Conservation (phyloP, 2,113 vertebrate species). For the Argyrosomus japonicus region DNA sequence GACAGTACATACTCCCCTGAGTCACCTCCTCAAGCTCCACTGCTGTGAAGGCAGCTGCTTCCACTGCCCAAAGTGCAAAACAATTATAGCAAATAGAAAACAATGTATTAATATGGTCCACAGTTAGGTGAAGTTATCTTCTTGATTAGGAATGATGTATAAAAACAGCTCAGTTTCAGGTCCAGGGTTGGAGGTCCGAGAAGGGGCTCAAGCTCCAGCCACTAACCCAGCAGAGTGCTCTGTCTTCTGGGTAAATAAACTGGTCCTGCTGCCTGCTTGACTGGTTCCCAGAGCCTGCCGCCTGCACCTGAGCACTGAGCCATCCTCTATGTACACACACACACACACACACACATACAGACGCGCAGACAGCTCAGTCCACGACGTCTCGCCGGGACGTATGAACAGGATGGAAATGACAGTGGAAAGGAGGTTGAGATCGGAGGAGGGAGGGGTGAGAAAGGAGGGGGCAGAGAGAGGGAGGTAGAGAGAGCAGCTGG, state of each 20-base stretch:
- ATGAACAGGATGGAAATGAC: conserved; percentile 69
- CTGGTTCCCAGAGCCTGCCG: conserved; percentile 48
- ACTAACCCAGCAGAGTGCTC: conserved; percentile 40
- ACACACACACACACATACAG: conserved; percentile 57
- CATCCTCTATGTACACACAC: conserved; percentile 81
- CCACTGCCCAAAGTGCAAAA: conserved; percentile 55
- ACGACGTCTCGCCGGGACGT: conserved; percentile 59
- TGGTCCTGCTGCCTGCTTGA: conserved; percentile 56
- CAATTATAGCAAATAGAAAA: conserved; percentile 33
- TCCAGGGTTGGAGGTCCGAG: conserved; percentile 50
- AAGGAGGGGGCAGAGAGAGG: conserved; percentile 42
- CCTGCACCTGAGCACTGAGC: conserved; percentile 72
- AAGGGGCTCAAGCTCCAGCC: conserved; percentile 43
- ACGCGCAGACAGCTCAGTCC: conserved; percentile 33
- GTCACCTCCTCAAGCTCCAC: conserved; percentile 32
- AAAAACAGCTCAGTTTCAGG: conserved; percentile 48
- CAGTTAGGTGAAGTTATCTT: conserved; percentile 4
- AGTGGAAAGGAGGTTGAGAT: conserved; percentile 64
- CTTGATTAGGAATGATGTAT: conserved; percentile 10
- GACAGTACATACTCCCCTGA: conserved; percentile 13
- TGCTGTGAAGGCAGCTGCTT: conserved; percentile 17
- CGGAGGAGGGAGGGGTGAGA: conserved; percentile 32
- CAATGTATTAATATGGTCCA: conserved; percentile 4
- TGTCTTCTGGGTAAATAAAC: conserved; percentile 37
- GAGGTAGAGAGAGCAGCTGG: conserved; percentile 64